Base-by-base conservation (phyloP, 2,797 vertebrate species). In the Craterocephalus amniculus region DNA sequence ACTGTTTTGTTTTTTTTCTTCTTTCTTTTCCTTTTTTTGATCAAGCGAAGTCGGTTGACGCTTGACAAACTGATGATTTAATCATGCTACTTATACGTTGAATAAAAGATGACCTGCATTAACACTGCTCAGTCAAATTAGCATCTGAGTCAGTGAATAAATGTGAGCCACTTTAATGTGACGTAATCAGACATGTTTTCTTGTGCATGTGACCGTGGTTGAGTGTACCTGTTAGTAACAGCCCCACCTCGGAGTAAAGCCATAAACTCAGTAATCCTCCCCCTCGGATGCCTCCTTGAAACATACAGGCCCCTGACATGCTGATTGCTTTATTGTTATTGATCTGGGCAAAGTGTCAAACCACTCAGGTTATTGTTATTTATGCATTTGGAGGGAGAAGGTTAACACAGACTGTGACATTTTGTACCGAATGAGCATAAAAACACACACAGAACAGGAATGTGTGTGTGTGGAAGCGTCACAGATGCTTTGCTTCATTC, bases 271-370 rank as follows among this genome's bases (percentile, higher is more conserved):
- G 89, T 83, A 87, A 76, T 90, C 76, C 86, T 88, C 78, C 73
- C 85, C 88, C 66, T 71, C 78, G 68, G 73, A 61, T 79, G 72
- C 74, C 74, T 83, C 83, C 80, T 90, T 80, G 74, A 78, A 87
- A 87, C 90, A 86, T 67, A 29, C 79, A 88, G 85, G 70, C 74
- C 80, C 89, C 88, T 88, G 84, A 88, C 85, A 78, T 76, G 78
- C 88, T 88, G 90, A 91, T 94, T 93, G 91, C 90, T 93, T 95
- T 95, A 95, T 93, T 92, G 89, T 90, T 93, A 93, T 93, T 89
- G 90, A 95, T 92, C 84, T 90, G 94, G 90, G 86, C 94, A 93
- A 94, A 95, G 93, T 95, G 94, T 94, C 89, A 91, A 88, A 88
- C 79, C 91, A 91, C 92, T 91, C 70, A 78, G 88, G 78, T 76